Evolutionary conservation across 2,888 invertebrate species (phyloP), one percentile per base, ranked within the genome.

Genomic region (Monoplex corrugatus): DNA sequence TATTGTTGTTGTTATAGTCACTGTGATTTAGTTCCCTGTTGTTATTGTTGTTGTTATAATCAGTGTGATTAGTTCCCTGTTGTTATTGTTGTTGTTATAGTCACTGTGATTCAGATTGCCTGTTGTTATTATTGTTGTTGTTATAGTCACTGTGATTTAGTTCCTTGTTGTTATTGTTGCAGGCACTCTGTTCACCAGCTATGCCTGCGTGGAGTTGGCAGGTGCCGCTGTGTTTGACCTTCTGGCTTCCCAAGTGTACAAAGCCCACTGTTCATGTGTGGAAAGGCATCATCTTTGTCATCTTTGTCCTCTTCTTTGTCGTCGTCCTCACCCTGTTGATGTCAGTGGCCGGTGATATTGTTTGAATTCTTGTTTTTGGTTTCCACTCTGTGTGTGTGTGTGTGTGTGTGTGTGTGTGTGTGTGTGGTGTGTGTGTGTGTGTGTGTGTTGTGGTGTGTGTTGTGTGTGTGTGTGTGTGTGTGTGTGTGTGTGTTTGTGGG

Each of bases 151-250:
- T 50, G 16, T 50, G 8, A 16, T 50, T 50, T 13, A n/a, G n/a
- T n/a, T n/a, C n/a, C n/a, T n/a, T n/a, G n/a, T n/a, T n/a, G n/a
- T n/a, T n/a, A 13, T 38, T 68, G 68, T 87, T 89, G 2, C 88
- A 93, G 93, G 93, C 35, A 89, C 92, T 5, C n/a, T 93, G 85
- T 93, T 92, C 83, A 92, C 92, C 2, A 89, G 91, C 16, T 87
- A 92, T 78, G 91, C 90, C 0, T 91, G 91, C 84, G 88, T 91
- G n/a, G 93, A 93, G 89, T 85, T 91, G 50, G 63, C 91, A 16
- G 89, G 89, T 0, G 91, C 91, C 2, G 89, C 90, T 0, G 38
- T 92, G 32, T 91, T 91, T 44, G 89, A 90, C 6, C 35, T 89
- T 19, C 40, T 86, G 10, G 90, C 90, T 23, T 87, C 89, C 23